Conservation (phyloP, 2,113 vertebrate genomes). For the Salvator merianae region DNA sequence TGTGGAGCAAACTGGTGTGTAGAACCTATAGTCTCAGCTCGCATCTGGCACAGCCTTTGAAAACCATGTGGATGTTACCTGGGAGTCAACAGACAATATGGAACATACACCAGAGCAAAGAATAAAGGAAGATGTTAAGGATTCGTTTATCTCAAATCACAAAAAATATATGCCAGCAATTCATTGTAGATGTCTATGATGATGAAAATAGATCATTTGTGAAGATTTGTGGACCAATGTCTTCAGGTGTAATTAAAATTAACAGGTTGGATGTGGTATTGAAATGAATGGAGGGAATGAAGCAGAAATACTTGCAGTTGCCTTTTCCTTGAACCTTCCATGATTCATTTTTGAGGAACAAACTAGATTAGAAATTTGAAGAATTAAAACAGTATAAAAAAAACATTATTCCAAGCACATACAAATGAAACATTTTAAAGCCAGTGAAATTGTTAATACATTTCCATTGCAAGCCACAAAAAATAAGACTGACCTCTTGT, state of each 20-base stretch:
- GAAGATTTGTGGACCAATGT: not conserved
- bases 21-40: too few relatives aligned
- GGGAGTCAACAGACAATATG: too few relatives aligned
- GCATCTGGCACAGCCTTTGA: too few relatives aligned
- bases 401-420: not conserved
- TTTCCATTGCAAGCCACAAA: not conserved
- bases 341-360: not conserved
- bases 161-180: not conserved
- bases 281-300: not conserved
- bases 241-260: not conserved
- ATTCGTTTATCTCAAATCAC: not conserved
- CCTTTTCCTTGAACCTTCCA: not conserved
- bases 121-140: not conserved
- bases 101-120: not conserved
- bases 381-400: not conserved
- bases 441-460: constrained; percentile 3
- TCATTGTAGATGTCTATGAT: not conserved
- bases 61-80: too few relatives aligned
- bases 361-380: not conserved
- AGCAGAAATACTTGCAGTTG: not conserved
- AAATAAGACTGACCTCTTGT: constrained; percentile 52
- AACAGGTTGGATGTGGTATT: not conserved
- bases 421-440: not conserved
- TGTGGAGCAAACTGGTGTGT: too few relatives aligned
- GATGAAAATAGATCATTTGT: not conserved